Base-by-base conservation (phyloP, 2,888 invertebrate genomes). In the Rosalia funebris region DNA sequence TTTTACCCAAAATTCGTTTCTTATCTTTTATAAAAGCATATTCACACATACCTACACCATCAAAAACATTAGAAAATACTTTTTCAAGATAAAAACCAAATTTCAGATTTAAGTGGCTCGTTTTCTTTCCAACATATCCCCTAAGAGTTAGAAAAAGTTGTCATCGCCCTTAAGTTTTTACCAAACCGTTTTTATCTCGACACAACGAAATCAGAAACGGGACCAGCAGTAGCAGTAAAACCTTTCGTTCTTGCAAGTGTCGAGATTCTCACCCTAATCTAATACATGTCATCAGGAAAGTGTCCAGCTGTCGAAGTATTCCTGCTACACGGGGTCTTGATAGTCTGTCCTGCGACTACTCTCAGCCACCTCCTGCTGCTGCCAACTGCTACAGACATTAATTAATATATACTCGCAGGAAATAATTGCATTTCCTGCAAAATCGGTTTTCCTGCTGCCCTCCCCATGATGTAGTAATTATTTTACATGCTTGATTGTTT, bases 351-450 rank as follows among this genome's bases (percentile, higher is more conserved):
- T 59, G 54, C 55, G 60, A 63, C 61, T 62, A 57, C 42, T 54
- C 63, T 3, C 34, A 7, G 66, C 60, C 63, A 60, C 76, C 77
- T 79, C 78, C 78, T 75, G 79, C 79, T 78, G 77, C 76, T 77
- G 75, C 75, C 79, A 75, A 78, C 78, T 81, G 80, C 77, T 78
- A 72, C 77, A 80, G 81, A 80, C 81, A 77, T 80, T 81, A 81
- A 82, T 82, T 82, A 82, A 81, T 81, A 81, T 81, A 79, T 80
- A 79, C 79, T 79, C 73, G 72, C 72, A 76, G 79, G 78, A 79
- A 79, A 78, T 75, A 76, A 75, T 76, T 76, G 73, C 76, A 73
- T 75, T 76, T 75, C 75, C 74, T 65, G 61, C 63, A 63, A 59
- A 54, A 66, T 62, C 57, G 64, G 64, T 60, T 60, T 54, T 55